Evolutionary conservation across 2,797 vertebrate genomes (phyloP).

Genomic region (Masticophis lateralis): DNA sequence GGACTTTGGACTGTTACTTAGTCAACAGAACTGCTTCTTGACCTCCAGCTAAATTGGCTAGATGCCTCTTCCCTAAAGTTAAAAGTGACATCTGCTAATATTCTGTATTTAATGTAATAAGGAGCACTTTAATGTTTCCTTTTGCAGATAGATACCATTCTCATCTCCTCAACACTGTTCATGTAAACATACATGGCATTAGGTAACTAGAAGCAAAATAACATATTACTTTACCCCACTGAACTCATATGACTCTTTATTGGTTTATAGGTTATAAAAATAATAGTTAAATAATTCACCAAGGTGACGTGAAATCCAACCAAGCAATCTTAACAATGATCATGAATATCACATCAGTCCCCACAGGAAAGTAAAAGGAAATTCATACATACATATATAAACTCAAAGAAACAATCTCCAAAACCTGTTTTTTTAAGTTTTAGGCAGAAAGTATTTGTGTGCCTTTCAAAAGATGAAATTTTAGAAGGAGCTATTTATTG

Average conservation of each 20-base stretch:
- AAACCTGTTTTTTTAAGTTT: neutral
- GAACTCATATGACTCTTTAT: neutral
- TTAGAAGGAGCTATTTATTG: neutral
- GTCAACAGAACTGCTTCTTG: neutral
- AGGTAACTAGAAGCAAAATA: neutral
- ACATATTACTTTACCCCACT: neutral
- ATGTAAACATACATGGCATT: neutral
- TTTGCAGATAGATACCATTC: neutral
- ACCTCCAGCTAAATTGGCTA: neutral
- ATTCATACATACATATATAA: neutral
- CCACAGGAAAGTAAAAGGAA: neutral
- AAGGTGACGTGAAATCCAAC: neutral
- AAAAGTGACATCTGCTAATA: neutral
- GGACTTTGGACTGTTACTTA: neutral
- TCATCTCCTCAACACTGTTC: neutral
- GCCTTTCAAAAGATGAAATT: neutral
- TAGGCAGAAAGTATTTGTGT: neutral
- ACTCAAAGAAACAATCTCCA: neutral
- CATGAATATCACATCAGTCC: neutral
- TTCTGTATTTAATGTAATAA: neutral
- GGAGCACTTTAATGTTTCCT: neutral
- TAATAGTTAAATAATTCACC: neutral
- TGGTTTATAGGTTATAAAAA: neutral
- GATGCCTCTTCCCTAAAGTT: neutral
- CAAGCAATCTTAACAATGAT: neutral